Percentiles rank a stretch among this genome's conserved stretches.
Evolutionary conservation across 2,888 invertebrate species (phyloP).

Genomic region (Pardosa pseudoannulata): DNA sequence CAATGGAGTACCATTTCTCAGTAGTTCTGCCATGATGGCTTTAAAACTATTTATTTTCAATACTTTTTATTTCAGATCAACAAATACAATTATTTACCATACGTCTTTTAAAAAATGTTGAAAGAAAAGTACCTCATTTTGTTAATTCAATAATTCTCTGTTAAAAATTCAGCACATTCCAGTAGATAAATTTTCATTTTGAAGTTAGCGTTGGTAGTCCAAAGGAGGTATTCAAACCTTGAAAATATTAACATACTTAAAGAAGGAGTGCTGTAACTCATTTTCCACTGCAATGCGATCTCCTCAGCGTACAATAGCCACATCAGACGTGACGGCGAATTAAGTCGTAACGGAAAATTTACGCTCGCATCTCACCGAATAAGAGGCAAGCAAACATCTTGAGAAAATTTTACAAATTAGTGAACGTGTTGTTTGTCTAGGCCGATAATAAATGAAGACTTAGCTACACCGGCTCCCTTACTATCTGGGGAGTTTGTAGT

Average conservation of each 20-base stretch:
- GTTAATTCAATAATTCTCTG: too few relatives aligned
- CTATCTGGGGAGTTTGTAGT: slow-evolving; percentile 1
- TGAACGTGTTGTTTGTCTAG: slow-evolving; percentile 29
- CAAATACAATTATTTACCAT: too few relatives aligned
- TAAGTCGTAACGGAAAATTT: slow-evolving; percentile 29
- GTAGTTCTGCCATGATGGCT: too few relatives aligned
- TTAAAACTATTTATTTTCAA: too few relatives aligned
- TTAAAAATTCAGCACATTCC: too few relatives aligned
- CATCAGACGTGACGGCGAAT: slow-evolving; percentile 30
- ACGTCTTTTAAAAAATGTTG: too few relatives aligned
- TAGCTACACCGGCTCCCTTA: neutral
- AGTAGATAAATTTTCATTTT: too few relatives aligned
- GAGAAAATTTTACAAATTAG: slow-evolving; percentile 42
- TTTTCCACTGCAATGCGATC: neutral
- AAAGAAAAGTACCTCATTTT: too few relatives aligned
- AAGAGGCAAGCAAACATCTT: slow-evolving; percentile 31
- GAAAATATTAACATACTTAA: neutral
- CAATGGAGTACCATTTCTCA: too few relatives aligned
- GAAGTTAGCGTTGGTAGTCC: too few relatives aligned
- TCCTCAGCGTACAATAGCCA: neutral
- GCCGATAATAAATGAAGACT: slow-evolving; percentile 29
- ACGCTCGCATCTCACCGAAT: neutral
- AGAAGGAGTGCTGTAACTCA: neutral
- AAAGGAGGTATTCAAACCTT: too few relatives aligned
- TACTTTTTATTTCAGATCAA: too few relatives aligned